phyloP scores from a whole-genome alignment of 2,797 vertebrate genomes.

The Argentina silus region DNA sequence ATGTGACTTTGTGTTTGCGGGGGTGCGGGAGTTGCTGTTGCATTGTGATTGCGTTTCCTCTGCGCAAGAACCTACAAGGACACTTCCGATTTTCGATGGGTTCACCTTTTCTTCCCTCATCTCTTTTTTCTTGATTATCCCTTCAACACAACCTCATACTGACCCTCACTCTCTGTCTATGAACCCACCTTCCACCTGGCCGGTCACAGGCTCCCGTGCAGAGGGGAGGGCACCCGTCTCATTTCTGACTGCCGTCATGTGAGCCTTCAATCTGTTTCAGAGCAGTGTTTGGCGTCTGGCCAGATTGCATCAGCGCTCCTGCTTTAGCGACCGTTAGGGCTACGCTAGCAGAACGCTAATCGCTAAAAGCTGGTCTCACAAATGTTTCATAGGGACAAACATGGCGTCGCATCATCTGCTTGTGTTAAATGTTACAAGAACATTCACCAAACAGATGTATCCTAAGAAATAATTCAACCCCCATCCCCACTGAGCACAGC shows the following conservation, averaged over 20 bases:
- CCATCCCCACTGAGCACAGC: conserved; percentile 35
- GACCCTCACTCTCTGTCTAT: neutral
- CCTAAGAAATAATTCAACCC: conserved; percentile 38
- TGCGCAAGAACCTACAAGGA: neutral
- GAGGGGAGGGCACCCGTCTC: conserved; percentile 1
- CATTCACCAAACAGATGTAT: conserved; percentile 64
- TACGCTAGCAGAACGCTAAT: conserved; percentile 23
- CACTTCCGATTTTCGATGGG: neutral
- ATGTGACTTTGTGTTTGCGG: neutral
- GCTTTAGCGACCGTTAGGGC: conserved; percentile 45
- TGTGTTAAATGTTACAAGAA: conserved; percentile 56
- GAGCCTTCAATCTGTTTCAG: conserved; percentile 41
- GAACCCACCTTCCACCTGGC: conserved; percentile 27
- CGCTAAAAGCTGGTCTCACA: conserved; percentile 47
- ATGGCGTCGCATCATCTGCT: conserved; percentile 54
- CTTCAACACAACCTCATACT: no score
- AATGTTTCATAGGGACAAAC: conserved; percentile 62
- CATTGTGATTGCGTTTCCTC: neutral
- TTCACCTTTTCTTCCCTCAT: neutral
- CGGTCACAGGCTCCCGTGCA: conserved; percentile 17
- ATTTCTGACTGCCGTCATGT: conserved; percentile 40
- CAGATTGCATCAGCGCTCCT: conserved; percentile 44
- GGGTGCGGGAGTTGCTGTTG: neutral
- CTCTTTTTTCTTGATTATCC: no score
- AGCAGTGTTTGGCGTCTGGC: conserved; percentile 43